Evolutionary conservation across 2,888 invertebrate species (phyloP).

Genomic region (Diaphora mendica): DNA sequence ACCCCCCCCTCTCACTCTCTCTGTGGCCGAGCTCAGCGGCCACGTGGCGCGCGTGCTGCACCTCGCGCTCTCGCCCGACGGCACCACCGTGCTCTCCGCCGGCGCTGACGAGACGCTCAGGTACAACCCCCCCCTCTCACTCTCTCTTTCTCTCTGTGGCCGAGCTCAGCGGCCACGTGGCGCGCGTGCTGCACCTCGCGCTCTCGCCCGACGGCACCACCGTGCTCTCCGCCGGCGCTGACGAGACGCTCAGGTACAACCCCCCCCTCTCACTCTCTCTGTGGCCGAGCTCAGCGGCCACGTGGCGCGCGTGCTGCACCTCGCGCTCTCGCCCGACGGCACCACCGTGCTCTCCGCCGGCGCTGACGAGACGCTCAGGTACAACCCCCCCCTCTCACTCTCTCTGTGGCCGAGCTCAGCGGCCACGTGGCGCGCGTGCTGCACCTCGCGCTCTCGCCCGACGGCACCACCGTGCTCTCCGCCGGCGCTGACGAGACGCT

Average conservation of each 20-base stretch:
- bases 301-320: constrained; percentile 94
- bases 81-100: constrained; percentile 96
- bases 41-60: constrained; percentile 96
- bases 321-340: constrained; percentile 98
- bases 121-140: constrained; percentile 45
- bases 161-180: constrained; percentile 95
- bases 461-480: too few species aligned
- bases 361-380: constrained; percentile 97
- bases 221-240: constrained; percentile 97
- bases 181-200: constrained; percentile 95
- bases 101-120: constrained; percentile 98
- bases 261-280: accelerated
- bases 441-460: too few species aligned
- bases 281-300: constrained; percentile 96
- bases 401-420: too few species aligned
- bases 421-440: too few species aligned
- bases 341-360: constrained; percentile 97
- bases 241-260: constrained; percentile 94
- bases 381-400: background rate
- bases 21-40: constrained; percentile 94
- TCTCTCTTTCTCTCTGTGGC: constrained; percentile 90
- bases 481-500: too few species aligned
- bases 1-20: constrained; percentile 79
- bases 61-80: constrained; percentile 97
- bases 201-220: constrained; percentile 98